phyloP scores from a whole-genome alignment of 30 jellyfish, hydroid and myxozoan genomes.

The Hydractinia symbiolongicarpus region DNA sequence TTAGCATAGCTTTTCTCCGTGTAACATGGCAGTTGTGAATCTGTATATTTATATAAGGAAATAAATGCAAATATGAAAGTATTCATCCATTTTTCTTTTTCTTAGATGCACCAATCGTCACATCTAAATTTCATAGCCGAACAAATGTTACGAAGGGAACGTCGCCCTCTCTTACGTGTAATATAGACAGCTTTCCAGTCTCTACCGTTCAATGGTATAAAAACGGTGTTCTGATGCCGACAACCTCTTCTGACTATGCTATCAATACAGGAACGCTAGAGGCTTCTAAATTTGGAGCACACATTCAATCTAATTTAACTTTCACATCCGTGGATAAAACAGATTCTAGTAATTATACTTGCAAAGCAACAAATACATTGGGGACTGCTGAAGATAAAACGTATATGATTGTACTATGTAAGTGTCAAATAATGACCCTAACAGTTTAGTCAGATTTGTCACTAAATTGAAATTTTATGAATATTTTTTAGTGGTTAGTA shows the following conservation, averaged over 20 bases:
- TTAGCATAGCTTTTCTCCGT: no score
- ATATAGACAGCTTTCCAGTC: background rate
- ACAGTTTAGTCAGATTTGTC: no score
- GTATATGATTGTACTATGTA: constrained; percentile 1
- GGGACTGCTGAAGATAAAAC: constrained; percentile 13
- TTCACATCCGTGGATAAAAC: background rate
- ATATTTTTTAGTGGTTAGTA: no score
- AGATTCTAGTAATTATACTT: constrained; percentile 10
- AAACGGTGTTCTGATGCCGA: background rate
- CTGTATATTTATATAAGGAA: no score
- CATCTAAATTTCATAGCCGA: background rate
- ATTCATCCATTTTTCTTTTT: background rate
- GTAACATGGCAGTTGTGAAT: no score
- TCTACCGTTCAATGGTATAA: constrained; percentile 13
- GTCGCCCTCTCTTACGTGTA: constrained; percentile 1
- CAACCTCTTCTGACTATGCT: background rate
- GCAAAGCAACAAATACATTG: constrained; percentile 5
- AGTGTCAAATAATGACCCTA: background rate
- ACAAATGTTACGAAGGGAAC: background rate
- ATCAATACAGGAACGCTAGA: background rate
- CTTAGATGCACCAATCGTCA: background rate
- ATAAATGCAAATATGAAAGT: no score
- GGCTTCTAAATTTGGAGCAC: background rate
- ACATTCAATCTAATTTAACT: background rate
- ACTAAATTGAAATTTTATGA: no score